Percentiles rank a stretch among this genome's conserved stretches.
Conservation (phyloP, 2,888 invertebrate genomes). For the Nasonovia ribisnigri region DNA sequence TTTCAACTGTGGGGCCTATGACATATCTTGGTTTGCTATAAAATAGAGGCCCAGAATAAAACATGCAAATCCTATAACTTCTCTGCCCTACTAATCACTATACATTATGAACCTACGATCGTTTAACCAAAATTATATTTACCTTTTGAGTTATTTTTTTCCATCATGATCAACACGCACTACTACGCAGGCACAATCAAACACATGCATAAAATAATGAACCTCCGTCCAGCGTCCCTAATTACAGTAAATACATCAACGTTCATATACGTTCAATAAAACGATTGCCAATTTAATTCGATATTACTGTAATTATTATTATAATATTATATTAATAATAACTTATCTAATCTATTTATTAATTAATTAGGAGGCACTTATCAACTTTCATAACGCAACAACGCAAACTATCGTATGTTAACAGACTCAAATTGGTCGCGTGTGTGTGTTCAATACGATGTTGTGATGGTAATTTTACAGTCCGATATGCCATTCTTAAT, state of each 20-base stretch:
- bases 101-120: background rate
- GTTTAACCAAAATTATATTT: background rate
- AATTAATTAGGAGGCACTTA: background rate
- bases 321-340: background rate
- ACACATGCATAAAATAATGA: background rate
- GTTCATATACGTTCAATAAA: background rate
- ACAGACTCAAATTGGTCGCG: background rate
- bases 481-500: background rate
- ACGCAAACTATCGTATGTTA: background rate
- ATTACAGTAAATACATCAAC: background rate
- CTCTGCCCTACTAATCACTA: too few species aligned
- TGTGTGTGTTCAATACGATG: background rate
- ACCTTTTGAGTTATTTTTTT: background rate
- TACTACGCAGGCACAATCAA: background rate
- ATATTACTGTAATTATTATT: background rate
- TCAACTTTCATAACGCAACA: background rate
- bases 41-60: too few species aligned
- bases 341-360: too few species aligned
- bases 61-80: too few species aligned
- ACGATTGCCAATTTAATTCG: background rate
- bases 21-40: too few species aligned
- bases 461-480: background rate
- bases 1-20: too few species aligned
- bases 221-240: background rate
- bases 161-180: background rate